Evolutionary conservation across 2,797 vertebrate genomes (phyloP).

Genomic region (Eremophila alpestris): DNA sequence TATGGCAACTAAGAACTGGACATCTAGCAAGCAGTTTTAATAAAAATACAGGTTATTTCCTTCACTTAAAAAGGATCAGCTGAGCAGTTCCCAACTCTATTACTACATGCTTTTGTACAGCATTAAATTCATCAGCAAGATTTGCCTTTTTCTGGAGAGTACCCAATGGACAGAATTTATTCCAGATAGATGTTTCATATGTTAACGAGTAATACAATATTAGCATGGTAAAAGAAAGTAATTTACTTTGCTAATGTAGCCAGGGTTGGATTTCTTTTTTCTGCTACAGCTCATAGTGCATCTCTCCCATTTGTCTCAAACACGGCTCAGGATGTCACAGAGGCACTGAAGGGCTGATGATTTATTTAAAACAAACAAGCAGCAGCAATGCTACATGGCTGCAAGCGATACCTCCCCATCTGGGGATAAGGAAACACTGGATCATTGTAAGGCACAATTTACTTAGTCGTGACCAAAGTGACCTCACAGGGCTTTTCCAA

Average conservation of each 20-base stretch:
- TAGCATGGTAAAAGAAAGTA: neutral
- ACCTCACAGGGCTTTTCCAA: neutral
- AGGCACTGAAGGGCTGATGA: neutral
- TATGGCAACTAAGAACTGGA: neutral
- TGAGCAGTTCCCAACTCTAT: neutral
- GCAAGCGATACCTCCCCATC: neutral
- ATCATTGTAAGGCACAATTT: neutral
- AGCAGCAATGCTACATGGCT: neutral
- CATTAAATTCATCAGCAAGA: neutral
- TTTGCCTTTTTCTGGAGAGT: neutral
- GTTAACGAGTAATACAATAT: neutral
- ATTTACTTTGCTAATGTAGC: neutral
- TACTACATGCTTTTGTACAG: neutral
- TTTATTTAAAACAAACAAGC: conserved; percentile 22
- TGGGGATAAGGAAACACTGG: neutral
- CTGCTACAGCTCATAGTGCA: accelerated
- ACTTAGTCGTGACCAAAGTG: neutral
- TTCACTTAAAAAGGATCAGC: neutral
- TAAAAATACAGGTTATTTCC: neutral
- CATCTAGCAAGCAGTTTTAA: neutral
- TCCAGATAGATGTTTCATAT: neutral
- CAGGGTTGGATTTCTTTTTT: neutral
- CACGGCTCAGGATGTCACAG: neutral
- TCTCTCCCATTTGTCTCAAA: neutral
- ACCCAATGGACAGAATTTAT: neutral